Percentiles rank a stretch among this genome's conserved stretches.
phyloP scores from a whole-genome alignment of 1,140 invertebrate species.

The Drosophila varians region DNA sequence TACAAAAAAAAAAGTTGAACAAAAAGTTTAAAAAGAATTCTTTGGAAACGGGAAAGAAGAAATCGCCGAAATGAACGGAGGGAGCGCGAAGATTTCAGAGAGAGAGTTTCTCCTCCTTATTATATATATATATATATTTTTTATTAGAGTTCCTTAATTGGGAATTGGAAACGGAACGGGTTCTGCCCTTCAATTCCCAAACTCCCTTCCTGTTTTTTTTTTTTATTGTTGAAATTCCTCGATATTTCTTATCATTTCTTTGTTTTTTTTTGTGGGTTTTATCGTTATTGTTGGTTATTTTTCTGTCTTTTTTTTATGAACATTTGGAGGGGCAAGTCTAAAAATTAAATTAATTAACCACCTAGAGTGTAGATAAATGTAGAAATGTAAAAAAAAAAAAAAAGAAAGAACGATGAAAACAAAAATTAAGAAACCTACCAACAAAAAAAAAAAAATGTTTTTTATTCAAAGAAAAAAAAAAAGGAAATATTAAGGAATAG shows the following conservation, averaged over 20 bases:
- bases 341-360: slow-evolving; percentile 11
- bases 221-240: too few species aligned
- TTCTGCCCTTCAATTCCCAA: neutral
- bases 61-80: neutral
- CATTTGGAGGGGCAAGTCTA: neutral
- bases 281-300: slow-evolving; percentile 1
- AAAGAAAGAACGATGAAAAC: neutral
- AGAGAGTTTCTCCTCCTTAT: slow-evolving; percentile 1
- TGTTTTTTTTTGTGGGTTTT: slow-evolving; percentile 1
- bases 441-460: slow-evolving; percentile 12
- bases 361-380: slow-evolving; percentile 21
- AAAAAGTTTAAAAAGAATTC: neutral
- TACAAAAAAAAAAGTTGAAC: neutral
- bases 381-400: slow-evolving; percentile 14
- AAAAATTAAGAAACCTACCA: slow-evolving; percentile 5
- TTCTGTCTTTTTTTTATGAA: neutral
- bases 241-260: neutral
- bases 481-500: neutral
- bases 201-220: neutral
- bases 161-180: neutral
- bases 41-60: neutral
- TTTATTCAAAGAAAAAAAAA: slow-evolving; percentile 16
- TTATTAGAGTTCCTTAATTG: slow-evolving; percentile 5
- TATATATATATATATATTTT: neutral
- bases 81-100: neutral